Conservation (phyloP, 2,888 invertebrate species). For the Xanthorhoe designata region DNA sequence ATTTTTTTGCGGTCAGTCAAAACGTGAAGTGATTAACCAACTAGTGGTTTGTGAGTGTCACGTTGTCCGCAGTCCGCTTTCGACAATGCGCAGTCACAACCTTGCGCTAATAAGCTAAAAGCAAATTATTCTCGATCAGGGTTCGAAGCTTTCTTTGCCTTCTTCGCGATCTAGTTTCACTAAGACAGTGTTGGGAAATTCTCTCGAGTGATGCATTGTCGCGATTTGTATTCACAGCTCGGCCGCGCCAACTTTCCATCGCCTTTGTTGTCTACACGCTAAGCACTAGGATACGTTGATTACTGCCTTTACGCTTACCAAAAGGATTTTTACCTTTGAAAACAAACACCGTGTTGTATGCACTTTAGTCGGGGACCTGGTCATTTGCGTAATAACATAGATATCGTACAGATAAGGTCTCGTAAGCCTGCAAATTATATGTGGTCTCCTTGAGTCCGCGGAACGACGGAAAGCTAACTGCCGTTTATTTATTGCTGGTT, state of each 20-base stretch:
- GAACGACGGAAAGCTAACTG: slow-evolving; percentile 70
- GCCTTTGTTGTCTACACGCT: slow-evolving; percentile 67
- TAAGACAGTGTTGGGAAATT: slow-evolving; percentile 74
- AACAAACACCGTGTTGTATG: slow-evolving; percentile 28
- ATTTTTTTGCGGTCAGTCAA: slow-evolving; percentile 76
- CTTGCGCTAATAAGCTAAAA: slow-evolving; percentile 51
- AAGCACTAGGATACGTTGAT: slow-evolving; percentile 61
- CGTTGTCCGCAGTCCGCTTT: slow-evolving; percentile 59
- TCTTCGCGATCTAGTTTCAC: slow-evolving; percentile 62
- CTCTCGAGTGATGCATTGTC: slow-evolving; percentile 72
- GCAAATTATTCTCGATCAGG: slow-evolving; percentile 40
- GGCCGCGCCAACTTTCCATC: slow-evolving; percentile 73
- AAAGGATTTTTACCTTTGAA: slow-evolving; percentile 29
- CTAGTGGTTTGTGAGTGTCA: slow-evolving; percentile 62
- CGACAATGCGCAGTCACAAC: slow-evolving; percentile 58
- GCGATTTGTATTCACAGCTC: slow-evolving; percentile 77
- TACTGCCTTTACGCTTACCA: slow-evolving; percentile 57
- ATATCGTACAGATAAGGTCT: slow-evolving; percentile 56
- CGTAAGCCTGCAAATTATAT: slow-evolving; percentile 63
- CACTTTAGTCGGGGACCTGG: slow-evolving; percentile 27
- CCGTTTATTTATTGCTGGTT: slow-evolving; percentile 64
- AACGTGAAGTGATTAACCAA: slow-evolving; percentile 74
- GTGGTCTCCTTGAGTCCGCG: slow-evolving; percentile 78
- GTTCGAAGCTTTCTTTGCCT: slow-evolving; percentile 63
- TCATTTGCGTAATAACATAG: slow-evolving; percentile 65